A percentile compares a stretch with the other conserved stretches of the same genome.
Conservation (phyloP, 2,797 vertebrate genomes). For the Synaphobranchus kaupii region DNA sequence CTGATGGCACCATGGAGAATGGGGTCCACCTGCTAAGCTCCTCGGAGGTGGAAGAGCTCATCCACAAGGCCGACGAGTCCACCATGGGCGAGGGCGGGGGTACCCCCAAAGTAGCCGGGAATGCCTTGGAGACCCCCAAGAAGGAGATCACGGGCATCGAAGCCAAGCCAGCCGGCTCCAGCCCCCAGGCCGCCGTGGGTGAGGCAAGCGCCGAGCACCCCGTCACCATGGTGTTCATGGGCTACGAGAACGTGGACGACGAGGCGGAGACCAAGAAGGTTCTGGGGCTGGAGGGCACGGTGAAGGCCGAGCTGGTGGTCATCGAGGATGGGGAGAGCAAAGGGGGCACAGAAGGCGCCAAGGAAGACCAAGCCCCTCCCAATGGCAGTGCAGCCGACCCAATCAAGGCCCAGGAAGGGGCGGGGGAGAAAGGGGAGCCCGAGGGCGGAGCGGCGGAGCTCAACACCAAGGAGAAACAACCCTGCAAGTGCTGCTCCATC, state of each 20-base stretch:
- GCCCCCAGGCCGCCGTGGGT: constrained; percentile 45
- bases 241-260: constrained; percentile 91
- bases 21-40: constrained; percentile 84
- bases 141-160: constrained; percentile 80
- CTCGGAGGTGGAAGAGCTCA: constrained; percentile 88
- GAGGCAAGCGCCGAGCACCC: constrained; percentile 80
- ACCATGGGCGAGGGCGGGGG: constrained; percentile 52
- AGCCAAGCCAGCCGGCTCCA: constrained; percentile 50
- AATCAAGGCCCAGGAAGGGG: constrained; percentile 52
- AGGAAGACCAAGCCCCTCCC: constrained; percentile 60
- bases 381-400: constrained; percentile 72
- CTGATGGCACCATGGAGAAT: constrained; percentile 72
- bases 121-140: constrained; percentile 51
- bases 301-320: constrained; percentile 89
- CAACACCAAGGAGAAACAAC: constrained; percentile 79
- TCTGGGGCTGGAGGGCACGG: constrained; percentile 86
- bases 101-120: not conserved
- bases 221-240: constrained; percentile 97
- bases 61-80: constrained; percentile 83
- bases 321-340: constrained; percentile 77
- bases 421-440: constrained; percentile 54
- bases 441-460: constrained; percentile 68
- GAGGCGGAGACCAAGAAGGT: constrained; percentile 87
- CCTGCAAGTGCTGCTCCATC: constrained; percentile 82
- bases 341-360: constrained; percentile 37